Percentiles rank a stretch among this genome's conserved stretches.
phyloP scores from a whole-genome alignment of 2,888 invertebrate species.

The Fabriciana adippe region DNA sequence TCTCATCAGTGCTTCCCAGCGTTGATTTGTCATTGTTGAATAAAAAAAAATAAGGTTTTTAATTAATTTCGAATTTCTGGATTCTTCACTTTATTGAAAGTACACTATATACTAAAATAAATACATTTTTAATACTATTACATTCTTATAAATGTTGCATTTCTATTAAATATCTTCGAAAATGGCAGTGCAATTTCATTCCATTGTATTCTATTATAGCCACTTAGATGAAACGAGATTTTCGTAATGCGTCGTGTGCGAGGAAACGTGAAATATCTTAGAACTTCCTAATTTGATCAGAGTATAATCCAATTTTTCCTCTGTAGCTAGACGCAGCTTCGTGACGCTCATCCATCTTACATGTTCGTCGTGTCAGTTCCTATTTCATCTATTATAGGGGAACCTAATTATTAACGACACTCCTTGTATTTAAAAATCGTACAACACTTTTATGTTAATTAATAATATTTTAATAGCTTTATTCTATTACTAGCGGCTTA shows the following conservation, averaged over 20 bases:
- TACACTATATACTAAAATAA: background rate
- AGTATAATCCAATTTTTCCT: slow-evolving; percentile 67
- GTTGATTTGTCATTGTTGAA: too few relatives aligned
- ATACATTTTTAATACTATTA: background rate
- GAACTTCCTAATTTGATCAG: slow-evolving; percentile 70
- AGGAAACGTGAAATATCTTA: slow-evolving; percentile 63
- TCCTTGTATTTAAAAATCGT: slow-evolving; percentile 1
- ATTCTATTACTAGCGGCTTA: too few relatives aligned
- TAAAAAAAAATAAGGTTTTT: too few relatives aligned
- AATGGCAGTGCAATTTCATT: slow-evolving; percentile 25
- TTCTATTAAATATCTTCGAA: slow-evolving; percentile 11
- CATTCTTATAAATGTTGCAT: slow-evolving; percentile 1
- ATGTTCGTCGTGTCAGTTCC: slow-evolving; percentile 22
- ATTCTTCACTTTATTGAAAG: background rate
- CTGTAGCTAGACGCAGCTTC: slow-evolving; percentile 12
- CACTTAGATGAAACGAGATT: slow-evolving; percentile 50
- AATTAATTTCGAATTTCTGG: background rate
- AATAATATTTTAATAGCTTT: too few relatives aligned
- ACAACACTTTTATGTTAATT: background rate
- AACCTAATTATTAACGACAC: slow-evolving; percentile 11
- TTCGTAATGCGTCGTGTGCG: slow-evolving; percentile 52
- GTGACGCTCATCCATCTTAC: slow-evolving; percentile 32
- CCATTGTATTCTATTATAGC: slow-evolving; percentile 42
- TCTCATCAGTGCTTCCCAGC: too few relatives aligned
- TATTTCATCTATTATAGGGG: slow-evolving; percentile 8